Evolutionary conservation across 2,888 invertebrate genomes (phyloP).

Genomic region (Hanleya hanleyi): DNA sequence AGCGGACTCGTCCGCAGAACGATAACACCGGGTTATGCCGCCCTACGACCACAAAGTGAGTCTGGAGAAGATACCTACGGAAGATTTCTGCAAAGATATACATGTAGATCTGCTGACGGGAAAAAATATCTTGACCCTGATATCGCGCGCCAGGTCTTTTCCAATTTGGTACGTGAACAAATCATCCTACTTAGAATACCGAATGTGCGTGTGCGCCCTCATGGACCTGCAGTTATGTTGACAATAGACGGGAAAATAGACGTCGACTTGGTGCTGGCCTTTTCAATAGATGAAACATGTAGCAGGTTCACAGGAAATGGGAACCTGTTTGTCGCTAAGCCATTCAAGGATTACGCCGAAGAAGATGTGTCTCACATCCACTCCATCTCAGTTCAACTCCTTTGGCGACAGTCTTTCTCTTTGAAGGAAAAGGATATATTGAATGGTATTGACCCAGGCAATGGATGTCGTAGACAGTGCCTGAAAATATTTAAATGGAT

Average conservation of each 20-base stretch:
- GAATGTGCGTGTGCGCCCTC: too few relatives aligned
- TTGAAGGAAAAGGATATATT: not conserved
- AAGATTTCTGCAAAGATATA: not conserved
- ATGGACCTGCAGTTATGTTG: not conserved
- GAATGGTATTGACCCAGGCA: not conserved
- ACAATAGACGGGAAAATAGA: not conserved
- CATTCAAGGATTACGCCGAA: not conserved
- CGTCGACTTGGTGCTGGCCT: not conserved
- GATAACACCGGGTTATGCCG: not conserved
- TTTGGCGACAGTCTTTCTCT: not conserved
- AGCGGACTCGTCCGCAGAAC: not conserved
- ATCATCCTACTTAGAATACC: too few relatives aligned
- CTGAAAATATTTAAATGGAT: not conserved
- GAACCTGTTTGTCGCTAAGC: not conserved
- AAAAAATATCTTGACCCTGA: too few relatives aligned
- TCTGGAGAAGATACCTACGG: not conserved
- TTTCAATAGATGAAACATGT: not conserved
- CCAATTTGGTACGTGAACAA: too few relatives aligned
- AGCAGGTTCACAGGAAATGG: too few relatives aligned
- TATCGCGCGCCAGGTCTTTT: too few relatives aligned
- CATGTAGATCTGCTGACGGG: too few relatives aligned
- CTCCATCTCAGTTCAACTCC: not conserved
- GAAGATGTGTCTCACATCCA: too few relatives aligned
- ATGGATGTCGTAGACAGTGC: not conserved
- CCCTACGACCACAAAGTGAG: not conserved